These are phyloP conservation scores for Zygothrica quintamaculata DNA, from an alignment of 2,888 invertebrate species.

Conservation along the genomic window DNA sequence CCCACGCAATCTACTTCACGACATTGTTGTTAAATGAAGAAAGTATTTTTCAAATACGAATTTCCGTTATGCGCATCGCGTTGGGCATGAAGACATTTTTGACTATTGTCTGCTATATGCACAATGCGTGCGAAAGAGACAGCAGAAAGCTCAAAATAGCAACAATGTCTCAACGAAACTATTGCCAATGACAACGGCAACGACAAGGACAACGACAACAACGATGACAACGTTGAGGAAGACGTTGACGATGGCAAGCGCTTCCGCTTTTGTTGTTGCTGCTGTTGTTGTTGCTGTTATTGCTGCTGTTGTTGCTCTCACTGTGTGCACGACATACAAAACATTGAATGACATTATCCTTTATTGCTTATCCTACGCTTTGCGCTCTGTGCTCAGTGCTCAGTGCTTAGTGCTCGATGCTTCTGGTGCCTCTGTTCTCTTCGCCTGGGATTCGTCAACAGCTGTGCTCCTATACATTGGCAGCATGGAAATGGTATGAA, in stretches of 20 bases:
- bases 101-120: constrained; percentile 69
- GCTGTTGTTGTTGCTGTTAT: constrained; percentile 45
- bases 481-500: constrained; percentile 63
- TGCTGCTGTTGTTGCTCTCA: constrained; percentile 29
- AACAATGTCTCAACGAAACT: constrained; percentile 72
- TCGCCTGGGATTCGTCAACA: constrained; percentile 45
- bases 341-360: constrained; percentile 82
- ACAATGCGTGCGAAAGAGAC: no score
- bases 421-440: constrained; percentile 11
- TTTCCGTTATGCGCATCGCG: constrained; percentile 79
- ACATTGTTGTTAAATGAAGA: constrained; percentile 81
- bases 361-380: constrained; percentile 82
- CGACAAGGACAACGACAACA: constrained; percentile 27
- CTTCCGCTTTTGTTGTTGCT: constrained; percentile 62
- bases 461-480: constrained; percentile 64
- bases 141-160: constrained; percentile 65
- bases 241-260: constrained; percentile 76
- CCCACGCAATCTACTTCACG: constrained; percentile 29
- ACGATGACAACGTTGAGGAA: constrained; percentile 54
- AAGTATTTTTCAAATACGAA: constrained; percentile 80
- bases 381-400: constrained; percentile 35
- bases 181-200: constrained; percentile 75
- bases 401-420: constrained; percentile 6
- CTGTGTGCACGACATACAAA: constrained; percentile 71
- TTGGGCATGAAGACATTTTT: constrained; percentile 77